Percentiles rank a stretch among this genome's conserved stretches.
Conservation (phyloP, 2,888 invertebrate genomes). For the Leucoma salicis region DNA sequence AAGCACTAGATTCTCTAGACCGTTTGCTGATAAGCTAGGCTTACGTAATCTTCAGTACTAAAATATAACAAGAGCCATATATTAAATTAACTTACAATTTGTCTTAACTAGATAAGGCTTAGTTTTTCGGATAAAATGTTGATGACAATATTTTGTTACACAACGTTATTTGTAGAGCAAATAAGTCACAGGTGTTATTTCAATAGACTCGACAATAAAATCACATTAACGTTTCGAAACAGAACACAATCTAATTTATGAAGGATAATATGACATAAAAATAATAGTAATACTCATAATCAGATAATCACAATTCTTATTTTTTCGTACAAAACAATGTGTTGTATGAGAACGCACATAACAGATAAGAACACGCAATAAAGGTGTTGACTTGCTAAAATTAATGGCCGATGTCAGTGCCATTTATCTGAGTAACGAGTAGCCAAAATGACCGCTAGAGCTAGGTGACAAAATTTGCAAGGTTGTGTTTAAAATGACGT, state of each 20-base stretch:
- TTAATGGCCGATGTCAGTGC: conserved; percentile 55
- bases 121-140: too few species aligned
- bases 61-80: too few species aligned
- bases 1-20: too few species aligned
- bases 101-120: too few species aligned
- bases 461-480: conserved; percentile 22
- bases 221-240: conserved; percentile 10
- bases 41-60: too few species aligned
- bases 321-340: conserved; percentile 27
- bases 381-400: conserved; percentile 46
- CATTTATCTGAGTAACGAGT: conserved; percentile 53
- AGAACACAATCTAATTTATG: conserved; percentile 19
- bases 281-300: conserved; percentile 18
- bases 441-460: conserved; percentile 38
- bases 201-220: conserved; percentile 19
- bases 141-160: too few species aligned
- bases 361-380: conserved; percentile 29
- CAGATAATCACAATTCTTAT: conserved; percentile 30
- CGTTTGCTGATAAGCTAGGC: too few species aligned
- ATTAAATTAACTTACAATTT: too few species aligned
- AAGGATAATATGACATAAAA: conserved; percentile 23
- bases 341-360: too few species aligned
- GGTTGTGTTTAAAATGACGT: not conserved
- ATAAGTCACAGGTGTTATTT: conserved; percentile 18
- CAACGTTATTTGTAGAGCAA: too few species aligned